Base-by-base conservation (phyloP, 2,113 vertebrate species). In the Climacteris rufus region DNA sequence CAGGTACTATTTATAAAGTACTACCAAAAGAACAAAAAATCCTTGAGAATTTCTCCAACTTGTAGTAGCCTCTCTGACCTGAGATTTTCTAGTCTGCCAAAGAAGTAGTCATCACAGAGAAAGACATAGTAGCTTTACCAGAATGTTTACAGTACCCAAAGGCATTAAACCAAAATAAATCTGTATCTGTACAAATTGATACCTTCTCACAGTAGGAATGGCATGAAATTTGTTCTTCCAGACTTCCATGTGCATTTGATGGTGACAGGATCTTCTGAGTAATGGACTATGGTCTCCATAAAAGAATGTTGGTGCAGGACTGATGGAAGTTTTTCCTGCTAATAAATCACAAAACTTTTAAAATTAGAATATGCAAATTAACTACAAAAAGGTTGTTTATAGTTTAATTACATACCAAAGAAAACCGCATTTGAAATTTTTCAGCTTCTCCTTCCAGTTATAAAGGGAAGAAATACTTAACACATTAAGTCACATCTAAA, bases 241-340 rank as follows among this genome's bases (percentile, higher is more conserved):
- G 56, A 6, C 45, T 57, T 13, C 65, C 31, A 15, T 19, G 12
- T 39, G 40, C 50, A 16, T 16, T 31, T 12, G 11, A 42, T 23
- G 7, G 45, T 6, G 28, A 31, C 31, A 68, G 40, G 31, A 63
- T 72, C 44, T 53, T 45, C 44, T 56, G 49, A 20, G n/a, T 4
- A 54, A 44, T 33, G 44, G 21, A 31, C 19, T 15, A 2, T 0
- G 0, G 44, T 52, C 12, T 20, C 40, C 6, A 1, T 22, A 5
- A 18, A 3, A 30, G 47, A 78, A 50, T 80, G 47, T 18, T 54
- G 47, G 15, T 72, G 49, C 30, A 44, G 37, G n/a, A 54, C 37
- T 31, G 37, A 35, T 30, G 23, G 19, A 78, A n/a, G 50, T 8
- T 76, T 57, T 56, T 83, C 40, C 31, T 57, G 31, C 37, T 44